Evolutionary conservation across 2,888 invertebrate genomes (phyloP), one percentile per base, ranked within the genome.

Genomic region (Neoascia interrupta): DNA sequence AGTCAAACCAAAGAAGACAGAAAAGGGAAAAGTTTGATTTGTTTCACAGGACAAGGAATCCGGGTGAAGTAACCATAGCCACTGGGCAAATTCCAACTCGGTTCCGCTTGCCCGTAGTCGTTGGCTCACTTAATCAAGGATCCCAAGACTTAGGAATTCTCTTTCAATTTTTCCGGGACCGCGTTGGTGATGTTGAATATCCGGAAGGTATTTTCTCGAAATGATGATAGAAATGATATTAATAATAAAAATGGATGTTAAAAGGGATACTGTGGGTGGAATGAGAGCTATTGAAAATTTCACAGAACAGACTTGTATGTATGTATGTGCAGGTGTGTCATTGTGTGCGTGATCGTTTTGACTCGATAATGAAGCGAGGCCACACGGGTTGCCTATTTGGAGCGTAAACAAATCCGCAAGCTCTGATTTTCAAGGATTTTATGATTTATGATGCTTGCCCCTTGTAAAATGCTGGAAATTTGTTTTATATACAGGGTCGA

Each of bases 111-210:
- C 26, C 8, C 26, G 26, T 31, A n/a, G 31, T 54, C 60, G 56
- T 70, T 70, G 64, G 64, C 54, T 60, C 70, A 64, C 70, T 76
- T 72, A 64, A 72, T 76, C 76, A 76, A 66, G 64, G 43, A 72
- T 45, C 54, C 34, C 26, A 36, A 37, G 54, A 21, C 39, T 61
- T 21, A 11, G 47, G 39, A 45, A 63, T 75, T 69, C 61, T 75
- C 43, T 76, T 60, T 64, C 39, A 34, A 51, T 36, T 58, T 58
- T 13, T 45, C 13, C 11, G 13, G 45, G 6, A 23, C 45, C 13
- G 47, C 8, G 43, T 45, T 26, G 61, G 23, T 51, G 39, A 63
- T 26, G 60, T 47, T 60, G 45, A 66, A 64, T 54, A 51, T 66
- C 72, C 72, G 47, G 6, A 28, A 60, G 64, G 60, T 60, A 72